Evolutionary conservation across 2,113 vertebrate species (phyloP), one percentile per base, ranked within the genome.

Genomic region (Corapipo altera): DNA sequence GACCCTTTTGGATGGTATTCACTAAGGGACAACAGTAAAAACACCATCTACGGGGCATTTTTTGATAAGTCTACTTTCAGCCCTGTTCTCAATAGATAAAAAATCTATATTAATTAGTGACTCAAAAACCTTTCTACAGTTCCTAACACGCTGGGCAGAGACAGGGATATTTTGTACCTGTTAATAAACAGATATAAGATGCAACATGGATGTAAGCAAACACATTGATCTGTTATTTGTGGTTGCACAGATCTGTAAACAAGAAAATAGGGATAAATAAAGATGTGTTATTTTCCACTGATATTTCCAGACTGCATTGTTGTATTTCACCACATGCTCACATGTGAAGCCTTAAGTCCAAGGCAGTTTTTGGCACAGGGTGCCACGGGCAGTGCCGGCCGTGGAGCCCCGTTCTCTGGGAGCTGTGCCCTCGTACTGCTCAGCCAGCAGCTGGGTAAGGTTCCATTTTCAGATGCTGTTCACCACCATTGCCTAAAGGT

Each of bases 401-500:
- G 0, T 0, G 22, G 7, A 61, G 91, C 82, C 41, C 52, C 15
- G 19, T 55, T 43, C 62, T 39, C 85, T 8, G 52, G 6, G 32
- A 44, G 48, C 65, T 94, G n/a, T 32, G 91, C 81, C 61, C 74
- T 33, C 23, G 1, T 12, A 11, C 58, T 55, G 51, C 71, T 39
- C 6, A 4, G 51, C 71, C 5, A 91, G 77, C 82, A 92, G 46
- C n/a, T 22, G 66, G 59, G 4, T 44, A 48, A 57, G 81, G 62
- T 16, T 91, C 80, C 84, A 79, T 94, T 94, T 93, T 48, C 89
- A 83, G 41, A 73, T 62, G 87, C 5, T 88, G 90, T 85, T 72
- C 55, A 66, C 74, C 84, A 80, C 30, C 49, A 79, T 55, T 82
- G 92, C 94, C 93, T 88, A 94, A 92, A 93, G 93, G 84, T 95